Base-by-base conservation (phyloP, 2,888 invertebrate species). In the Rutpela maculata region DNA sequence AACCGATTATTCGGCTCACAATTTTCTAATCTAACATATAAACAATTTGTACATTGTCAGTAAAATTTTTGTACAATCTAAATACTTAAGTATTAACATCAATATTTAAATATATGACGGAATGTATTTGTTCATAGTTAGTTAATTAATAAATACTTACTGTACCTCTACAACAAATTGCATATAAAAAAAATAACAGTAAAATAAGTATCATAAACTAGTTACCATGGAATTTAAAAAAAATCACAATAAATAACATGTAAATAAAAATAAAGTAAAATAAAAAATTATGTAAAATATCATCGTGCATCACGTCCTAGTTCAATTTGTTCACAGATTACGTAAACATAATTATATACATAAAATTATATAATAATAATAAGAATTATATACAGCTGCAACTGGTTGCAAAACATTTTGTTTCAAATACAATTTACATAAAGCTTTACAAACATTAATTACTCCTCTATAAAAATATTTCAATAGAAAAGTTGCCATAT, bases 31-130 rank as follows among this genome's bases (percentile, higher is more conserved):
- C 62, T 59, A 66, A 78, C 74, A 62, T 77, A 79, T 79, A 75
- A 77, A 78, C 78, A 77, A 78, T 80, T 81, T 81, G 81, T 81
- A 81, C 81, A 81, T 72, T 72, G 55, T 80, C 79, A 80, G 80
- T 81, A 69, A 78, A 68, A 38, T 65, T 76, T 77, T 79, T 78
- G 70, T 78, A 78, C 76, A 79, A 78, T 76, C 72, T 75, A 75
- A 75, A 63, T 73, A 74, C 70, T 59, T 73, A 77, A 71, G 50
- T 71, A 69, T 67, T 65, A 69, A 74, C 70, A 68, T 60, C 55
- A 60, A 31, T 78, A 56, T 70, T 76, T 62, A 43, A 38, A 56
- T 73, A 77, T 69, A 67, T 73, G 75, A 81, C 76, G 79, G 80
- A 80, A 78, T 81, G 78, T 75, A 74, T 81, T 79, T 78, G 78